Base-by-base conservation (phyloP, 1,140 invertebrate species). In the Drosophila gunungcola region DNA sequence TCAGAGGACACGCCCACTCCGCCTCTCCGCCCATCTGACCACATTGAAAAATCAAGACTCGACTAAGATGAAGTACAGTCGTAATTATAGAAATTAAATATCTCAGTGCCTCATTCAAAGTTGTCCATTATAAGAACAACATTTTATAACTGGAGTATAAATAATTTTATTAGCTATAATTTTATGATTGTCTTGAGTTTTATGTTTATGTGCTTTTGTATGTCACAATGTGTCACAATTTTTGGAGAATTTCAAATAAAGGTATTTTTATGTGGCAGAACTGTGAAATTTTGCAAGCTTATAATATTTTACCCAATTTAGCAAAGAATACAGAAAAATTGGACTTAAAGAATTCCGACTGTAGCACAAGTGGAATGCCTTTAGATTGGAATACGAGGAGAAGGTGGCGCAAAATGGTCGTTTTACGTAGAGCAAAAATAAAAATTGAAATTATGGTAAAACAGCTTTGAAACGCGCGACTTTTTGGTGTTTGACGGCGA, bases 401-500 rank as follows among this genome's bases (percentile, higher is more conserved):
- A 54, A 54, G 67, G 70, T 69, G 52, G 65, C 9, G 51, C 42
- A 46, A 67, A 63, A 52, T 64, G 58, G 36, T 67, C 13, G 45
- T 5, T 51, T 43, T 34, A 67, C 45, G 45, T 63, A 21, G 21
- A 68, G 46, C 46, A 57, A 72, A 72, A 73, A 73, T 58, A 61
- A 62, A 73, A 62, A 69, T 82, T 78, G 74, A 86, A 88, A 78
- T 84, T 88, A 88, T 88, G 84, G 84, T 74, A 84, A 88, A 62
- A 62, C 80, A 84, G 80, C 84, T 84, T 89, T 84, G 70, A 49
- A 65, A 32, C 34, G 61, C 46, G 64, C 68, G 51, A 76, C 67
- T 80, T 84, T 86, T 80, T 77, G 80, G 69, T 57, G 65, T 73
- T 55, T 78, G 84, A 80, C 84, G 84, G 76, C 84, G 68, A 88